Conservation (phyloP, 2,888 invertebrate genomes). For the Pachymerium ferrugineum region DNA sequence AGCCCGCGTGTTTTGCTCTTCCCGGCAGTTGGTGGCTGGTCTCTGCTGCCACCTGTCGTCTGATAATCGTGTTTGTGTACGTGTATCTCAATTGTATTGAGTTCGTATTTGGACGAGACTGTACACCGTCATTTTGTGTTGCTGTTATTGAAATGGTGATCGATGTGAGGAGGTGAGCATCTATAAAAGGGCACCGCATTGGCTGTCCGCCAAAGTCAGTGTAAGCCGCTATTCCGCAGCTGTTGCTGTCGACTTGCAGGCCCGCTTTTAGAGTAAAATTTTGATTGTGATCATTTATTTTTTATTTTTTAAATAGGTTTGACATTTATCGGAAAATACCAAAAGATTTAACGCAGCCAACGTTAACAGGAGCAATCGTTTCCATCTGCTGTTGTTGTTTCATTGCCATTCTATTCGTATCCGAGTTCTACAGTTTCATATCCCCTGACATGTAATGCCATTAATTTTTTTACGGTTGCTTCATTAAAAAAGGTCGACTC, state of each 20-base stretch:
- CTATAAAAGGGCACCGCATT: background rate
- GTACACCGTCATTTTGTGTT: background rate
- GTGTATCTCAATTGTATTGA: background rate
- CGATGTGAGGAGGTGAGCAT: background rate
- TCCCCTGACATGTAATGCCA: background rate
- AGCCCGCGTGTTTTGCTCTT: too few species aligned
- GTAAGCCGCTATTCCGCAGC: background rate
- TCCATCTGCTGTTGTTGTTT: constrained; percentile 52
- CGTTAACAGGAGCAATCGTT: constrained; percentile 53
- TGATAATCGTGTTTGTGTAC: background rate
- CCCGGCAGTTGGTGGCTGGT: too few species aligned
- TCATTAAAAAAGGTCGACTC: background rate
- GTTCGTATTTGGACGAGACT: too few species aligned
- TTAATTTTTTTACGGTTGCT: background rate
- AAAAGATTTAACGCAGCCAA: constrained; percentile 57
- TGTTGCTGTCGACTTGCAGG: background rate
- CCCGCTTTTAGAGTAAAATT: background rate
- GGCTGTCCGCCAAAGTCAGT: background rate
- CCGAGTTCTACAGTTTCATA: constrained; percentile 50
- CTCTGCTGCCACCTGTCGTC: background rate
- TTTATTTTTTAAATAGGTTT: constrained; percentile 47
- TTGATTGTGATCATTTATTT: background rate
- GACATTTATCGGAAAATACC: constrained; percentile 58
- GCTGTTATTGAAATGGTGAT: background rate
- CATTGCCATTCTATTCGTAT: constrained; percentile 51